Evolutionary conservation across 2,888 invertebrate species (phyloP), one percentile per base, ranked within the genome.

Genomic region (Ligdia adustata): DNA sequence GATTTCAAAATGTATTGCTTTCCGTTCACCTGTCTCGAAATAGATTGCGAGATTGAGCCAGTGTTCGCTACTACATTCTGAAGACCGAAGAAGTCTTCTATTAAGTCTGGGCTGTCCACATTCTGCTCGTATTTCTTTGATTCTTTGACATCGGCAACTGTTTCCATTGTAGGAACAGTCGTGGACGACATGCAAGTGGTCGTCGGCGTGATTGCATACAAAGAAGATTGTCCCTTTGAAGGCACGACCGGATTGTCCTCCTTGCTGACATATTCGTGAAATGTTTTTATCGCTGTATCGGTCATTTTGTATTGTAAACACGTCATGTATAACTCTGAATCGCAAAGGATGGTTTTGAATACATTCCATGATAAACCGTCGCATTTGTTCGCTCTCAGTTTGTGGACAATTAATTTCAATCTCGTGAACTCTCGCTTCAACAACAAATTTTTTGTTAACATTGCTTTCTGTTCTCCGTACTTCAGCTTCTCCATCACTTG

Each of bases 41-140:
- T 63, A 61, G 9, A 60, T 14, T 63, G 63, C 55, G 64, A 60
- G 46, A 56, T 56, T 59, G 45, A 46, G 42, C 57, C 59, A 64
- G 35, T 64, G 60, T n/a, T 64, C 51, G 5, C 41, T 49, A 2
- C 52, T 52, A 13, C 57, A 59, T 51, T 60, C 62, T 60, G 57
- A 1, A 57, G 55, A 22, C 61, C 57, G 61, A 61, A 61, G 53
- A 55, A 60, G 47, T 61, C 29, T 40, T 31, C 60, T 2, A 58
- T 58, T 61, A 56, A 60, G 53, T 48, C 46, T 33, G 24, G 22
- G 20, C 22, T 34, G 11, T 12, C 34, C 22, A 6, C 34, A 22
- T 9, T 20, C 20, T 5, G 2, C 3, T 20, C 34, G 4, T 7
- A 34, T 34, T 11, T 34, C 16, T 22, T 11, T 22, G 9, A 58